A percentile compares a stretch with the other conserved stretches of the same genome.
phyloP scores from a whole-genome alignment of 2,113 vertebrate genomes.

The Numida meleagris region DNA sequence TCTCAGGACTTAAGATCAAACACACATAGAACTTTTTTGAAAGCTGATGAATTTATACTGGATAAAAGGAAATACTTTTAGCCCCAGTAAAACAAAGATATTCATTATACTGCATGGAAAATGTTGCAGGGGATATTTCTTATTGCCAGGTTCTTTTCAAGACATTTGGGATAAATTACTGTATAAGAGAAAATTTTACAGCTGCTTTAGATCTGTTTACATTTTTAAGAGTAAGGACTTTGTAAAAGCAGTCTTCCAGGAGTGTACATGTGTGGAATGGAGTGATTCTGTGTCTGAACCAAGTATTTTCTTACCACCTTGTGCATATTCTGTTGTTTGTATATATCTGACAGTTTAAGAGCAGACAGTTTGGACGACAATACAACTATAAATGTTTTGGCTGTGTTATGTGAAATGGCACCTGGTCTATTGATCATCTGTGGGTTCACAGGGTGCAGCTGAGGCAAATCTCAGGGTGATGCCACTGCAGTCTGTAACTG shows the following conservation, averaged over 20 bases:
- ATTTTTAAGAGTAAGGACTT: neutral
- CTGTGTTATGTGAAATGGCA: neutral
- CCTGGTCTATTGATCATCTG: neutral
- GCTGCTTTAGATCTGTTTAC: neutral
- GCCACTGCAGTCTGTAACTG: neutral
- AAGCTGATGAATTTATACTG: neutral
- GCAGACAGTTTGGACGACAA: neutral
- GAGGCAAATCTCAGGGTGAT: neutral
- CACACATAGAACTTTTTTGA: neutral
- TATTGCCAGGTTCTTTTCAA: neutral
- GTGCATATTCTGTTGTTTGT: neutral
- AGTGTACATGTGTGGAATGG: neutral
- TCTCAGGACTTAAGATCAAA: neutral
- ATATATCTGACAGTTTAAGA: neutral
- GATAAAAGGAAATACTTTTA: conserved; percentile 12
- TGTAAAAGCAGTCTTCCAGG: neutral
- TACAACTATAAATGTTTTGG: neutral
- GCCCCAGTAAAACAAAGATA: neutral
- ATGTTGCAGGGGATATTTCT: neutral
- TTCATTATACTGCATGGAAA: neutral
- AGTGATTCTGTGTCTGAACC: neutral
- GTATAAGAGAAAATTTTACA: neutral
- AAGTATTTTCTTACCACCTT: neutral
- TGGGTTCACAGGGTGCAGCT: neutral
- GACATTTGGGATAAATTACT: neutral